Evolutionary conservation across 1,140 invertebrate species (phyloP).

Genomic region (Chionoecetes opilio): DNA sequence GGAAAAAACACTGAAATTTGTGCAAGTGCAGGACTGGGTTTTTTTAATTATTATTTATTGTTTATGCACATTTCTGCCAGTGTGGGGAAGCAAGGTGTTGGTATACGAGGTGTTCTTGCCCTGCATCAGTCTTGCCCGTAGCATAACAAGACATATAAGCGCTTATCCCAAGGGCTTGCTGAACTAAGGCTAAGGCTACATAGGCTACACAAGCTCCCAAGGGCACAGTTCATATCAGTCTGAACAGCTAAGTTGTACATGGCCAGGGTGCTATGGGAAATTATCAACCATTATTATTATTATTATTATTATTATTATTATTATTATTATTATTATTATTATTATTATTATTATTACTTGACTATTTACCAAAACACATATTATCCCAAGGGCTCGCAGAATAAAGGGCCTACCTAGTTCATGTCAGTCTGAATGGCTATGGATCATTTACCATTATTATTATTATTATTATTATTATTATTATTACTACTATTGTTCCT

Average conservation of each 20-base stretch:
- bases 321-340: not conserved
- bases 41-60: not conserved
- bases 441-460: not conserved
- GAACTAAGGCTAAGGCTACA: not conserved
- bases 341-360: too few relatives aligned
- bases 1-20: not conserved
- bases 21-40: not conserved
- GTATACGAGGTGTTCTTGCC: not conserved
- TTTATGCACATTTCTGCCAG: too few relatives aligned
- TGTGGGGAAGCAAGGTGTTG: not conserved
- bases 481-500: not conserved
- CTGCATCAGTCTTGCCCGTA: not conserved
- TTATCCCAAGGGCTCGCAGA: too few relatives aligned
- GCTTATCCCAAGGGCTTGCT: not conserved
- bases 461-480: not conserved
- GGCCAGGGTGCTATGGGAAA: not conserved
- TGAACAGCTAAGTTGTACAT: constrained; percentile 57
- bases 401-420: too few relatives aligned
- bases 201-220: too few relatives aligned
- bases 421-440: too few relatives aligned
- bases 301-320: not conserved
- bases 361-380: too few relatives aligned
- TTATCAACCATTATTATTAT: not conserved
- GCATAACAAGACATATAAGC: not conserved
- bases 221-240: constrained; percentile 33